Percentiles rank a stretch among this genome's conserved stretches.
These are phyloP conservation scores for Sturnus vulgaris DNA, from an alignment of 2,113 vertebrate genomes.

Conservation along the genomic window DNA sequence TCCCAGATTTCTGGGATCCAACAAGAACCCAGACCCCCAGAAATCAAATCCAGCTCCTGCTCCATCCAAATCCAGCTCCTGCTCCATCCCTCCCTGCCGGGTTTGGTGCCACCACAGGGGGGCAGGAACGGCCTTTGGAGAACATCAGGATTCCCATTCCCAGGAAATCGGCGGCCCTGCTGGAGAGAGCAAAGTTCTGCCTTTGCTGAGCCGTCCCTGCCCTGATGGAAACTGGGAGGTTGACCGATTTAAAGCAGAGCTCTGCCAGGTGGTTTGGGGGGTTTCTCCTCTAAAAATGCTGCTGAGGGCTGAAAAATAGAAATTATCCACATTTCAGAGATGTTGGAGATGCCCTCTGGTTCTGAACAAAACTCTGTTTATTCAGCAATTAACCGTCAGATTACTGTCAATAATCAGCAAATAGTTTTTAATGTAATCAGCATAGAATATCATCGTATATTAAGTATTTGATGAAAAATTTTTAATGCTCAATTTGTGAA, in stretches of 20 bases:
- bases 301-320: background rate
- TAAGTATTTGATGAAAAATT: background rate
- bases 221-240: background rate
- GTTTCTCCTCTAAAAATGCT: background rate
- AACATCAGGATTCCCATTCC: background rate
- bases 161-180: fast-evolving
- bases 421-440: background rate
- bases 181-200: background rate
- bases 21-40: no score
- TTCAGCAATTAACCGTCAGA: background rate
- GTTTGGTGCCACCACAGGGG: constrained; percentile 61
- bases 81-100: background rate
- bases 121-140: constrained; percentile 69
- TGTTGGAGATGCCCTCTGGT: background rate
- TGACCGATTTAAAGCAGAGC: background rate
- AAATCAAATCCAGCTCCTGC: background rate
- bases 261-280: background rate
- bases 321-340: fast-evolving
- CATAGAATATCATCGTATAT: background rate
- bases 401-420: background rate
- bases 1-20: no score
- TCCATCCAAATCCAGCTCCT: no score
- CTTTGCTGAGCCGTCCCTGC: background rate
- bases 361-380: background rate
- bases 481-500: fast-evolving